Conservation (phyloP, 2,113 vertebrate species). For the Gallinago jamesoni region DNA sequence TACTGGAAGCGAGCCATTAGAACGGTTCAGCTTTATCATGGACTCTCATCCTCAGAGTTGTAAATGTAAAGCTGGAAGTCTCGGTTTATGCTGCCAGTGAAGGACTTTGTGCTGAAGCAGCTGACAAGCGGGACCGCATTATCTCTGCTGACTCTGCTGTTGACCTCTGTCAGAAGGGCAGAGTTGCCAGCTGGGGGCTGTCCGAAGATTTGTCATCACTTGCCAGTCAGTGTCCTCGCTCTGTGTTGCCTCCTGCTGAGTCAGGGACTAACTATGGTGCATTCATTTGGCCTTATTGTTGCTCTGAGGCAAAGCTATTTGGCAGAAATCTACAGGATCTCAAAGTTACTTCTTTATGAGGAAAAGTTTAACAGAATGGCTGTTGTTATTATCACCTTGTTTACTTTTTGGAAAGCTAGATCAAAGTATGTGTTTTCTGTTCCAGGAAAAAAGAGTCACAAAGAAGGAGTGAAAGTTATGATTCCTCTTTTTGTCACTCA, state of each 20-base stretch:
- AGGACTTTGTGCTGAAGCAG: slow-evolving; percentile 25
- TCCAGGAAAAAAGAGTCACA: neutral
- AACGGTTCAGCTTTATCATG: neutral
- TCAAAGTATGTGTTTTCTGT: neutral
- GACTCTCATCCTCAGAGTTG: neutral
- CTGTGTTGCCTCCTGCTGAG: slow-evolving; percentile 41
- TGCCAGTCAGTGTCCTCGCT: slow-evolving; percentile 7
- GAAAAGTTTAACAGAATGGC: neutral
- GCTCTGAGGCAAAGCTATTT: neutral
- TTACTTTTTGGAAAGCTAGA: neutral
- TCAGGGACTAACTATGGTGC: neutral
- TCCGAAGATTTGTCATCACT: slow-evolving; percentile 25
- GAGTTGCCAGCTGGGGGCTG: slow-evolving; percentile 30
- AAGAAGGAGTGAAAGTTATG: neutral
- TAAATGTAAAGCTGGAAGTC: neutral
- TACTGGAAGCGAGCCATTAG: neutral
- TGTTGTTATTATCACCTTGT: neutral
- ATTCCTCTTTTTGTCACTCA: neutral
- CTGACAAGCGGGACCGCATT: neutral
- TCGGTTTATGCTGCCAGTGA: neutral
- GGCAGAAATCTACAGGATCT: neutral
- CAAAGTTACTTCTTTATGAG: neutral
- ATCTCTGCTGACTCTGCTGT: slow-evolving; percentile 43
- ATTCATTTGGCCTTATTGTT: neutral
- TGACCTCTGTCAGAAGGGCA: slow-evolving; percentile 57